Percentiles rank a stretch among this genome's conserved stretches.
phyloP scores from a whole-genome alignment of 2,888 invertebrate species.

The Tanypteryx hageni region DNA sequence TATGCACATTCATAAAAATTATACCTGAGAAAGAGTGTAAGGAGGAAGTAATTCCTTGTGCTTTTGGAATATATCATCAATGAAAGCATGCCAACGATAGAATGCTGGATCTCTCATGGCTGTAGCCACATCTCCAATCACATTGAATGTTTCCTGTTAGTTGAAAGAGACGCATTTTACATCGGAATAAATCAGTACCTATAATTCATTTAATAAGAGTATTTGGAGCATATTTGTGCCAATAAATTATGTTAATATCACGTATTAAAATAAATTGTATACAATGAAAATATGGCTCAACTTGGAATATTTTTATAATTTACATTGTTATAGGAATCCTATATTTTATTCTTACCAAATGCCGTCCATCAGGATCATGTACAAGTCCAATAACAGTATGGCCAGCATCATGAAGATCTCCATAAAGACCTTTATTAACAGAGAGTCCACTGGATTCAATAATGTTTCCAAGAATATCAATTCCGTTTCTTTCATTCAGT shows the following conservation, averaged over 20 bases:
- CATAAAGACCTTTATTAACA: constrained; percentile 70
- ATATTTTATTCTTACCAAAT: constrained; percentile 69
- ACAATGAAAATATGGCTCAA: too few species aligned
- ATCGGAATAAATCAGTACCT: background rate
- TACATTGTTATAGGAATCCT: too few species aligned
- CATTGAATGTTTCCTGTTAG: constrained; percentile 69
- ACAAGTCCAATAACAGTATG: constrained; percentile 71
- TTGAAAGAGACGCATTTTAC: background rate
- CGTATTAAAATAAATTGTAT: too few species aligned
- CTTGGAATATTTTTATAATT: too few species aligned
- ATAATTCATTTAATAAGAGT: background rate
- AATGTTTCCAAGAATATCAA: constrained; percentile 73
- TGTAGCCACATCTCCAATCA: constrained; percentile 70
- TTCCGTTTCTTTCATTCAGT: constrained; percentile 71
- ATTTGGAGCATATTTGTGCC: constrained; percentile 41
- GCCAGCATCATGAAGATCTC: constrained; percentile 73
- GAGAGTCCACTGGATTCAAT: constrained; percentile 71
- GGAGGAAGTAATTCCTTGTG: constrained; percentile 70
- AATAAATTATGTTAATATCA: constrained; percentile 55
- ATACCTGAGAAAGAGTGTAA: constrained; percentile 68
- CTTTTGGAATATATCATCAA: constrained; percentile 71
- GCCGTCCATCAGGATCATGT: constrained; percentile 72
- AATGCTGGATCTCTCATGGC: constrained; percentile 72
- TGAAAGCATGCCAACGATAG: constrained; percentile 72
- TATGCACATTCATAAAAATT: constrained; percentile 51